Conservation (phyloP, 1,140 invertebrate species). For the Magallana angulata region DNA sequence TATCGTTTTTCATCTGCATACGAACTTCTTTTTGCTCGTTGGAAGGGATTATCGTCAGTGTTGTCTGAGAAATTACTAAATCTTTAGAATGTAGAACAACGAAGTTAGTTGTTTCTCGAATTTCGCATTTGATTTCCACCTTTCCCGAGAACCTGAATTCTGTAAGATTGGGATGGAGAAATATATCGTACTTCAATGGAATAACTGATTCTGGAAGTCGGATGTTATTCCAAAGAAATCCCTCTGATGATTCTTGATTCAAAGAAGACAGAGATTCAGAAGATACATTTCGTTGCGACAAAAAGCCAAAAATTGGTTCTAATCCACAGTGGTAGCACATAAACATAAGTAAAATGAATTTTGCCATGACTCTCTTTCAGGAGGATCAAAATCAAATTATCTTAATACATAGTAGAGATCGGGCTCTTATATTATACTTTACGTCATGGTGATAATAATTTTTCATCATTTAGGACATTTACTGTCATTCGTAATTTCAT, state of each 20-base stretch:
- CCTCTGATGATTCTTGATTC: conserved; percentile 80
- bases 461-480: too few relatives aligned
- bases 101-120: conserved; percentile 91
- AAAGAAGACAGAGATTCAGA: not conserved
- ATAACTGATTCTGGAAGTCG: conserved; percentile 88
- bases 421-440: too few relatives aligned
- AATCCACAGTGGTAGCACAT: conserved; percentile 80
- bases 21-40: conserved; percentile 72
- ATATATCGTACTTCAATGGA: conserved; percentile 92
- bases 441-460: too few relatives aligned
- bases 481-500: too few relatives aligned
- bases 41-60: not conserved
- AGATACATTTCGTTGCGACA: not conserved
- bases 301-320: too few relatives aligned
- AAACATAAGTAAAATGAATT: too few relatives aligned
- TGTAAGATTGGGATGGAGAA: conserved; percentile 95
- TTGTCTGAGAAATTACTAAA: conserved; percentile 90
- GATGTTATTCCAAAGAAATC: conserved; percentile 93
- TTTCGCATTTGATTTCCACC: conserved; percentile 81
- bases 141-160: conserved; percentile 83
- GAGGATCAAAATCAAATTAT: too few relatives aligned
- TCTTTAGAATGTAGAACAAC: conserved; percentile 95
- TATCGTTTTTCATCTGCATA: conserved; percentile 88
- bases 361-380: too few relatives aligned
- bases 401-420: too few relatives aligned